A percentile compares a stretch with the other conserved stretches of the same genome.
phyloP scores from a whole-genome alignment of 2,888 invertebrate genomes.

The Azorinus chamasolen region DNA sequence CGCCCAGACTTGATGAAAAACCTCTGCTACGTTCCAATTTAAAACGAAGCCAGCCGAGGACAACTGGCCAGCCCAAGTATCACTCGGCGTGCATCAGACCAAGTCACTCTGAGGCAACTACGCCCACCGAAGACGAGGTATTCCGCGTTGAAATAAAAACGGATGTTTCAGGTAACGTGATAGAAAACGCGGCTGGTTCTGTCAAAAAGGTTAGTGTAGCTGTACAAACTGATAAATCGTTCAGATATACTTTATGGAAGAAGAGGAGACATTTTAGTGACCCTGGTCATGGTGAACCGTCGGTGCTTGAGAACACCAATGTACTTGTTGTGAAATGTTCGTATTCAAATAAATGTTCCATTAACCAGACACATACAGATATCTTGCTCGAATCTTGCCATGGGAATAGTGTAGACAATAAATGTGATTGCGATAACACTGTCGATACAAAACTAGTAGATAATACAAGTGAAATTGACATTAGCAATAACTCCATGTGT shows the following conservation, averaged over 20 bases:
- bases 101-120: background rate
- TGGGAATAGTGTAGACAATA: background rate
- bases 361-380: background rate
- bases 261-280: slow-evolving; percentile 40
- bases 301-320: background rate
- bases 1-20: background rate
- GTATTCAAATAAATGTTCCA: no score
- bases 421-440: background rate
- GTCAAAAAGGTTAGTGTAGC: slow-evolving; percentile 22
- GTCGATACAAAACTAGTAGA: background rate
- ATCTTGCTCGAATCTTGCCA: background rate
- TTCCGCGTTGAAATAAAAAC: background rate
- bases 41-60: background rate
- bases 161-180: background rate
- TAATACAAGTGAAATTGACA: background rate
- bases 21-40: slow-evolving; percentile 4
- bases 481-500: background rate
- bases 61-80: background rate
- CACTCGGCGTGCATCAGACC: background rate
- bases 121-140: background rate
- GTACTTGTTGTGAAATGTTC: background rate
- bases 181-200: background rate
- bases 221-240: slow-evolving; percentile 50
- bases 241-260: slow-evolving; percentile 35
- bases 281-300: slow-evolving; percentile 21